These are phyloP conservation scores for Bedellia somnulentella DNA, from an alignment of 2,888 invertebrate species.

Conservation along the genomic window DNA sequence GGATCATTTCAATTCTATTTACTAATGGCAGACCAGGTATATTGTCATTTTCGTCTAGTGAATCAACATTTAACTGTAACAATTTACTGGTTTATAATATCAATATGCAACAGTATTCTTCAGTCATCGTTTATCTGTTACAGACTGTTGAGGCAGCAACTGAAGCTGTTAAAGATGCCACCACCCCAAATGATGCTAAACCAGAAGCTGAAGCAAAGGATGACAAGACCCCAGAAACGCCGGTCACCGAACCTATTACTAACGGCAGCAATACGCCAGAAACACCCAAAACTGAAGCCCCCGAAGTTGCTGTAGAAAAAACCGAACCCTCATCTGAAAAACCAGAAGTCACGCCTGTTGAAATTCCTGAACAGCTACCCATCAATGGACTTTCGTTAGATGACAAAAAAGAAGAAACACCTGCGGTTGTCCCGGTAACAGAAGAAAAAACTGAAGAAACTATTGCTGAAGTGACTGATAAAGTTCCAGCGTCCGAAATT, in stretches of 20 bases:
- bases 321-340: slow-evolving; percentile 18
- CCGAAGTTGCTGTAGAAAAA: slow-evolving; percentile 12
- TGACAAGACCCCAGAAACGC: slow-evolving; percentile 49
- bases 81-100: too few species aligned
- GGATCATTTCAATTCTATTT: slow-evolving; percentile 8
- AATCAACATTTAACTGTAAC: too few species aligned
- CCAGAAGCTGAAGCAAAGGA: slow-evolving; percentile 28
- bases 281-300: slow-evolving; percentile 26
- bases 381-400: slow-evolving; percentile 42
- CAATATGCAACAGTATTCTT: too few species aligned
- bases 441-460: slow-evolving; percentile 33
- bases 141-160: slow-evolving; percentile 41
- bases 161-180: too few species aligned
- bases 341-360: slow-evolving; percentile 21
- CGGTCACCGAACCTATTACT: slow-evolving; percentile 49
- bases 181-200: slow-evolving; percentile 20
- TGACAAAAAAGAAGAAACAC: slow-evolving; percentile 25
- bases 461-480: slow-evolving; percentile 26
- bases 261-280: slow-evolving; percentile 49
- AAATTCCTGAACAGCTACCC: slow-evolving; percentile 36
- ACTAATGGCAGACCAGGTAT: slow-evolving; percentile 39
- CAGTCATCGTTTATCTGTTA: slow-evolving; percentile 18
- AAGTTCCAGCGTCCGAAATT: slow-evolving; percentile 40
- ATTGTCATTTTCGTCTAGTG: too few species aligned
- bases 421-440: slow-evolving; percentile 21